Conservation (phyloP, 2,888 invertebrate species). For the Drosophila longiperda region DNA sequence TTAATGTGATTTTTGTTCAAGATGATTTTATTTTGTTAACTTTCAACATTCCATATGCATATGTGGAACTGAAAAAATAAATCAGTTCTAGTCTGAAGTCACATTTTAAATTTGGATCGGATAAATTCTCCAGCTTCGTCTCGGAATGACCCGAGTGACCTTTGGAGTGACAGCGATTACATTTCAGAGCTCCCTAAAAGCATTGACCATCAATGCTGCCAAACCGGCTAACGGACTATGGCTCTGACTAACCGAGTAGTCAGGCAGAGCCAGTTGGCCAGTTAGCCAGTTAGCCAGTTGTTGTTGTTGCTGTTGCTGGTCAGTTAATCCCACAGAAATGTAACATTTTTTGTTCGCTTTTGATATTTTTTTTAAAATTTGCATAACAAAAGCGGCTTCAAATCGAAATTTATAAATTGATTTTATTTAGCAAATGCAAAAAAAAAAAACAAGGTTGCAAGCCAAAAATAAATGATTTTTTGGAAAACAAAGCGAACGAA, state of each 20-base stretch:
- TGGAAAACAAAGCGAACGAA: constrained; percentile 25
- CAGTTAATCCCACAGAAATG: constrained; percentile 47
- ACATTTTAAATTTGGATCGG: constrained; percentile 19
- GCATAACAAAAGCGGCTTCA: constrained; percentile 64
- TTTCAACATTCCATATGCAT: neutral
- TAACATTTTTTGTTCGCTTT: constrained; percentile 43
- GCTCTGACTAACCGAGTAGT: constrained; percentile 18
- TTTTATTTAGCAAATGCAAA: constrained; percentile 52
- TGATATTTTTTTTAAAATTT: constrained; percentile 39
- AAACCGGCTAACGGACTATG: constrained; percentile 58
- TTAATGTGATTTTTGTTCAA: constrained; percentile 2
- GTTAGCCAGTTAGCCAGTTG: constrained; percentile 12
- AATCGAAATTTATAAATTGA: constrained; percentile 68
- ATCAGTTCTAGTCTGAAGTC: constrained; percentile 31
- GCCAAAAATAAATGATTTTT: constrained; percentile 49
- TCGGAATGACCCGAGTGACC: constrained; percentile 50
- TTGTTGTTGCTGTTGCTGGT: neutral
- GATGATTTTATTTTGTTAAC: neutral
- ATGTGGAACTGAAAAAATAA: constrained; percentile 10
- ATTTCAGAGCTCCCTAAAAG: constrained; percentile 26
- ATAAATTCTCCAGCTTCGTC: neutral
- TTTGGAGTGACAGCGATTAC: constrained; percentile 36
- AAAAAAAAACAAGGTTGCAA: constrained; percentile 32
- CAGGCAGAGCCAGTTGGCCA: neutral
- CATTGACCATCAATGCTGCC: constrained; percentile 65